These are phyloP conservation scores for Sitta carolinensis DNA, from an alignment of 2,797 vertebrate genomes.

Conservation along the genomic window DNA sequence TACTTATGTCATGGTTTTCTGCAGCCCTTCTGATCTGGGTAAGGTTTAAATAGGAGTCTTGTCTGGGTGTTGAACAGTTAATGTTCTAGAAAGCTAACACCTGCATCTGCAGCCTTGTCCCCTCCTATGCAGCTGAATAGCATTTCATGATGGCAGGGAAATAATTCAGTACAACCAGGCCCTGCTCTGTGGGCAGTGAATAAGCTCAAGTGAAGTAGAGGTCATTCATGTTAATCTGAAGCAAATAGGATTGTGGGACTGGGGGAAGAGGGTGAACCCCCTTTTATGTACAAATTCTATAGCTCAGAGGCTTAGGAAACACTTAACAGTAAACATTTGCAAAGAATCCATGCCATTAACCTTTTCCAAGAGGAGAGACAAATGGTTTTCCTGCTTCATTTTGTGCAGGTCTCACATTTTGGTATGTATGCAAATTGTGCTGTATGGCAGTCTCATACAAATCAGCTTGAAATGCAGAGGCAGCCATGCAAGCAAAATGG, in stretches of 20 bases:
- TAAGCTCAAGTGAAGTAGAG: conserved; percentile 36
- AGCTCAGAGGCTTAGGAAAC: conserved; percentile 46
- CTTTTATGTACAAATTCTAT: conserved; percentile 56
- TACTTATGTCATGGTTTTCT: not conserved
- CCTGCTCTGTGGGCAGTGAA: not conserved
- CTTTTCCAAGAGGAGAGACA: not conserved
- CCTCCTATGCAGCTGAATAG: conserved; percentile 45
- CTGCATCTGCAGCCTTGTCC: conserved; percentile 28
- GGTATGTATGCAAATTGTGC: conserved; percentile 14
- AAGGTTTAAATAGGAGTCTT: not conserved
- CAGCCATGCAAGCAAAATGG: conserved; percentile 28
- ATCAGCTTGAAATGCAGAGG: conserved; percentile 23
- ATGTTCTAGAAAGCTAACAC: not conserved
- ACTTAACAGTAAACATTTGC: conserved; percentile 39
- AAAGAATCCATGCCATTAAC: conserved; percentile 39
- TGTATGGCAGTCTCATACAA: conserved; percentile 54
- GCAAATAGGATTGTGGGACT: conserved; percentile 47
- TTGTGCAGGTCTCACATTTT: not conserved
- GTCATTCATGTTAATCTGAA: conserved; percentile 59
- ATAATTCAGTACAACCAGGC: conserved; percentile 46
- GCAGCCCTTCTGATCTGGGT: not conserved
- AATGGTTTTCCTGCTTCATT: conserved; percentile 35
- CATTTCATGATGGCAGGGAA: conserved; percentile 34
- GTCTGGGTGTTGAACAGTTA: conserved; percentile 21
- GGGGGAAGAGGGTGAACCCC: not conserved